Conservation (phyloP, 2,113 vertebrate genomes). For the Xiphorhynchus elegans region DNA sequence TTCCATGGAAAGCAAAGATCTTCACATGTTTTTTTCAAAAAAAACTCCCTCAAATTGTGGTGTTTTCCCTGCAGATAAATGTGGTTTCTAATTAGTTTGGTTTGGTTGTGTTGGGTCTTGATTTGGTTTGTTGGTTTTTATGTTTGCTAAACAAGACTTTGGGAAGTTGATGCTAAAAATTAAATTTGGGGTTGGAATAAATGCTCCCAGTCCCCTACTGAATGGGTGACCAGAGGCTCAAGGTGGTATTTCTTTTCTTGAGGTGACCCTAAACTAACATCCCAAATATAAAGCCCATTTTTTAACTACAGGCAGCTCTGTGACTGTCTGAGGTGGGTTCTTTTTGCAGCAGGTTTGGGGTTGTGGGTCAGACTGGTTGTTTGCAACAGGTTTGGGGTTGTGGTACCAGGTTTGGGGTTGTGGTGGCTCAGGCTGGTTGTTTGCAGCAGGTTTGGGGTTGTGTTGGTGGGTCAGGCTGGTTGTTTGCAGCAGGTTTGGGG, state of each 20-base stretch:
- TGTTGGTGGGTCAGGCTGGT: background rate
- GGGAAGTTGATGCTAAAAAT: background rate
- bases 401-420: no score
- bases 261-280: background rate
- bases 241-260: background rate
- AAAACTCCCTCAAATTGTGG: fast-evolving
- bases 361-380: background rate
- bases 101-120: background rate
- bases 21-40: background rate
- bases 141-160: background rate
- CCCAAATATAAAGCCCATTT: background rate
- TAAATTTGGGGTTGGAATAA: background rate
- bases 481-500: no score
- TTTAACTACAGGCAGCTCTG: background rate
- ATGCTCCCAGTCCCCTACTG: fast-evolving
- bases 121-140: background rate
- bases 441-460: no score
- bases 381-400: no score
- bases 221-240: background rate
- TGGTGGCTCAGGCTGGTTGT: no score
- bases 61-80: background rate
- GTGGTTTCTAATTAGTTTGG: background rate
- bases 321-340: background rate
- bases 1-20: background rate
- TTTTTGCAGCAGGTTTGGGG: background rate